A percentile compares a stretch with the other conserved stretches of the same genome.
Conservation (phyloP, 2,797 vertebrate genomes). For the Myripristis jacobus region DNA sequence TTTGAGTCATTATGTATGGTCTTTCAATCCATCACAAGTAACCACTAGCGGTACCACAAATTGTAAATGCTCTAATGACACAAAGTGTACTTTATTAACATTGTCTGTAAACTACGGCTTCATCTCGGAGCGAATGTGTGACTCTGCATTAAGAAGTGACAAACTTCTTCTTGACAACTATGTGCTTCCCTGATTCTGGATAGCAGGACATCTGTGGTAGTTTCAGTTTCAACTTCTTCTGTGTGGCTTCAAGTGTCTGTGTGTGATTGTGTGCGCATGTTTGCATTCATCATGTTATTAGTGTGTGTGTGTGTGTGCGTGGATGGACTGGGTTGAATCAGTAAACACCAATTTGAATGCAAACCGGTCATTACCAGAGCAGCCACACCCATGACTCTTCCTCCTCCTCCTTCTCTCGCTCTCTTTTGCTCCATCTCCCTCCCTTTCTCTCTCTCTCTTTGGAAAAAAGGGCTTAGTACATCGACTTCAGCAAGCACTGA, state of each 20-base stretch:
- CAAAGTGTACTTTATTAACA: too few relatives aligned
- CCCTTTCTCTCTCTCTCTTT: constrained; percentile 15
- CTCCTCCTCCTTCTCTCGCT: constrained; percentile 23
- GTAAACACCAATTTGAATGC: constrained; percentile 74
- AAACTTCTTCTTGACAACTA: too few relatives aligned
- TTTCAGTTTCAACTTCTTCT: background rate
- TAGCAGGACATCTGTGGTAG: background rate
- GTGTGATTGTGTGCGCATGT: constrained; percentile 24
- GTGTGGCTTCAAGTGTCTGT: background rate
- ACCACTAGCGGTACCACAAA: too few relatives aligned
- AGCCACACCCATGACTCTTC: constrained; percentile 68
- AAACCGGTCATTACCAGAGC: constrained; percentile 71
- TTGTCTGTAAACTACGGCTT: too few relatives aligned
- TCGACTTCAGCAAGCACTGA: background rate
- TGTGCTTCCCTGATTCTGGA: background rate
- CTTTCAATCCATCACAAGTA: too few relatives aligned
- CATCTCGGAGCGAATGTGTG: too few relatives aligned
- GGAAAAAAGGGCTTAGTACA: constrained; percentile 11
- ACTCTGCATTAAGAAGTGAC: too few relatives aligned
- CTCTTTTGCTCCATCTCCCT: constrained; percentile 11
- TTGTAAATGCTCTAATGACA: too few relatives aligned
- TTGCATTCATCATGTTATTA: constrained; percentile 36
- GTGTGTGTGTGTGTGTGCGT: constrained; percentile 47
- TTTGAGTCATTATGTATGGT: too few relatives aligned
- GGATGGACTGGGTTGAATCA: constrained; percentile 54